Percentiles rank a stretch among this genome's conserved stretches.
phyloP scores from a whole-genome alignment of 2,113 vertebrate species.

The Pelobates fuscus region DNA sequence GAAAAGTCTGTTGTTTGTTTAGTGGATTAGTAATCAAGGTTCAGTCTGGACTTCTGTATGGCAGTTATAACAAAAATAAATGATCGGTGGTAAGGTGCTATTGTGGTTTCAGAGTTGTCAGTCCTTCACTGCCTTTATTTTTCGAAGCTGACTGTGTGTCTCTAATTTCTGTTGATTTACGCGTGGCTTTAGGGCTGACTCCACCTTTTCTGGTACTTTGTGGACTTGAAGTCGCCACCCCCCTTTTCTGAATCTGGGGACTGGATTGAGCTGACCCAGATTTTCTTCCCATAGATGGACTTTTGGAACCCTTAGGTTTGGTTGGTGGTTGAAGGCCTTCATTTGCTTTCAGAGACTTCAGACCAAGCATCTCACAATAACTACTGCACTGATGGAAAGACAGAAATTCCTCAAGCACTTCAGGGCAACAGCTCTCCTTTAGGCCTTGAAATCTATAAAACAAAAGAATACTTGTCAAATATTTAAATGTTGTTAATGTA shows the following conservation, averaged over 20 bases:
- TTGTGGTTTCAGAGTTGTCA: slow-evolving; percentile 25
- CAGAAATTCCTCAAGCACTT: slow-evolving; percentile 84
- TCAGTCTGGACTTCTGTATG: not conserved
- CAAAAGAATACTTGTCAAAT: not conserved
- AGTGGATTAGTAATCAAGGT: not conserved
- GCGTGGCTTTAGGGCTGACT: slow-evolving; percentile 74
- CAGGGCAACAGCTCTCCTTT: slow-evolving; percentile 79
- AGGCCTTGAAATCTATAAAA: slow-evolving; percentile 89
- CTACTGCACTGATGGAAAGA: slow-evolving; percentile 82
- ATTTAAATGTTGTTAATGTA: too few species aligned
- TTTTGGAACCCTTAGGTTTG: slow-evolving; percentile 85
- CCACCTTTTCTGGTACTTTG: slow-evolving; percentile 74
- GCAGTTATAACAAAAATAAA: too few species aligned
- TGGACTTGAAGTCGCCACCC: slow-evolving; percentile 72
- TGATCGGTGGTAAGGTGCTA: not conserved
- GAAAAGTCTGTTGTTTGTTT: too few species aligned
- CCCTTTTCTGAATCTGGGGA: slow-evolving; percentile 86
- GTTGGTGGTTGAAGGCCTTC: slow-evolving; percentile 70
- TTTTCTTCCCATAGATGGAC: slow-evolving; percentile 82
- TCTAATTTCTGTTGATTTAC: slow-evolving; percentile 66
- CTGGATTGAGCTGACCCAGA: slow-evolving; percentile 73
- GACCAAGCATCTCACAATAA: slow-evolving; percentile 85
- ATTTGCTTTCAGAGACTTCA: slow-evolving; percentile 72
- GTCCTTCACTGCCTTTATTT: slow-evolving; percentile 46
- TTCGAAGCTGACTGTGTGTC: slow-evolving; percentile 60